Conservation (phyloP, 1,140 invertebrate genomes). For the Hirudo medicinalis region DNA sequence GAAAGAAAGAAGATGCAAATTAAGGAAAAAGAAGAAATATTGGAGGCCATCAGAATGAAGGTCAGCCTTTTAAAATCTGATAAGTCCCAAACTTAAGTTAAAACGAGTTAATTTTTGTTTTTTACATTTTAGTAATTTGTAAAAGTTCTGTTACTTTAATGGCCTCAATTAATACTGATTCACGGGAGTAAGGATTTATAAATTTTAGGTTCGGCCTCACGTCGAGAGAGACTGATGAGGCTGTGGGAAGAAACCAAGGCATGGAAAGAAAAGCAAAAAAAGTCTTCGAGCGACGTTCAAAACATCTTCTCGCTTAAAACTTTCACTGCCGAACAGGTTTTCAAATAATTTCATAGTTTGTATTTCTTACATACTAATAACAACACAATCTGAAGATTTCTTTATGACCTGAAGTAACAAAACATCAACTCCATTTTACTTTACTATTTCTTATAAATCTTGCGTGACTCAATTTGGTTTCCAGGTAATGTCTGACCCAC, state of each 20-base stretch:
- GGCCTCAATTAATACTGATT: no score
- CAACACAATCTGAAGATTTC: no score
- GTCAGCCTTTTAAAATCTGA: constrained; percentile 20
- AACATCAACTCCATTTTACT: no score
- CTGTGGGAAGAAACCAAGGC: constrained; percentile 33
- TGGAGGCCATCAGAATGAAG: constrained; percentile 34
- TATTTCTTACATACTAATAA: no score
- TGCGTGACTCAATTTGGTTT: not conserved
- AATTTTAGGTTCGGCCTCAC: constrained; percentile 31
- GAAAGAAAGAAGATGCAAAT: constrained; percentile 29
- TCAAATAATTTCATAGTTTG: constrained; percentile 2
- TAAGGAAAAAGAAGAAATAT: constrained; percentile 31
- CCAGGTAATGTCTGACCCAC: constrained; percentile 36
- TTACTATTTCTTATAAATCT: no score
- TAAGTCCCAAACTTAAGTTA: no score
- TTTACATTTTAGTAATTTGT: no score
- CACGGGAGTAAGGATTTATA: no score
- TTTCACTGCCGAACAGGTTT: constrained; percentile 35
- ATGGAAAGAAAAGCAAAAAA: constrained; percentile 28
- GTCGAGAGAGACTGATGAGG: constrained; percentile 33
- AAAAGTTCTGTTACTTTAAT: no score
- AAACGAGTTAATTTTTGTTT: no score
- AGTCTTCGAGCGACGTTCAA: constrained; percentile 29
- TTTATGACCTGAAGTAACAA: no score
- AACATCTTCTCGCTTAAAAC: constrained; percentile 33